A percentile compares a stretch with the other conserved stretches of the same genome.
phyloP scores from a whole-genome alignment of 1,140 invertebrate species.

The Rhagoletis pomonella region DNA sequence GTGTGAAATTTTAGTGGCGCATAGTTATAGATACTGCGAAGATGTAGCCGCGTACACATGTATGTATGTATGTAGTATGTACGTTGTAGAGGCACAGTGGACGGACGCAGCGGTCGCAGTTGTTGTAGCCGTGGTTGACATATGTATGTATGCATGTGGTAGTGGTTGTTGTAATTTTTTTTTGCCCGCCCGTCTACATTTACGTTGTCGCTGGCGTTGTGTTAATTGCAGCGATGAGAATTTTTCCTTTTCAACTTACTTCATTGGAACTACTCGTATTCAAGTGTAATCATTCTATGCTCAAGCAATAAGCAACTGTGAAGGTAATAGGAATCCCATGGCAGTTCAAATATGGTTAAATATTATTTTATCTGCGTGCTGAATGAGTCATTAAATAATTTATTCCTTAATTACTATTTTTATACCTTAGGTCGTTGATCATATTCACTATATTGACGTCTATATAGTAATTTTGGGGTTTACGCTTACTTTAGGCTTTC shows the following conservation, averaged over 20 bases:
- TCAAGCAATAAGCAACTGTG: neutral
- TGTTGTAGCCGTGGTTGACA: conserved; percentile 15
- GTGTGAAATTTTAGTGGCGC: conserved; percentile 34
- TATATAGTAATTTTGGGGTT: too few relatives aligned
- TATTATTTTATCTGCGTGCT: neutral
- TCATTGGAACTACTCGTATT: conserved; percentile 30
- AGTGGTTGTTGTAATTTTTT: neutral
- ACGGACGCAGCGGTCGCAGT: too few relatives aligned
- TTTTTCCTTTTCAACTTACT: conserved; percentile 27
- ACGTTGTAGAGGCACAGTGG: too few relatives aligned
- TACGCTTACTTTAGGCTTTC: too few relatives aligned
- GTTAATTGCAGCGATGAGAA: conserved; percentile 24
- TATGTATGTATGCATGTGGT: too few relatives aligned
- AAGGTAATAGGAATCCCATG: neutral
- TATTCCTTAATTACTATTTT: too few relatives aligned
- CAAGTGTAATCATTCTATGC: conserved; percentile 25
- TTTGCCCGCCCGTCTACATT: conserved; percentile 7
- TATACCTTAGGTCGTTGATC: too few relatives aligned
- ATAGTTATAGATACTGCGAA: conserved; percentile 26
- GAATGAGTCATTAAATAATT: conserved; percentile 15
- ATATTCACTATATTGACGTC: too few relatives aligned
- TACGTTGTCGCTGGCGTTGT: neutral
- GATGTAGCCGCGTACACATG: neutral
- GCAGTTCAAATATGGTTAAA: too few relatives aligned
- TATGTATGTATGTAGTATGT: neutral